Evolutionary conservation across 2,113 vertebrate genomes (phyloP).

Genomic region (Taurulus bubalis): DNA sequence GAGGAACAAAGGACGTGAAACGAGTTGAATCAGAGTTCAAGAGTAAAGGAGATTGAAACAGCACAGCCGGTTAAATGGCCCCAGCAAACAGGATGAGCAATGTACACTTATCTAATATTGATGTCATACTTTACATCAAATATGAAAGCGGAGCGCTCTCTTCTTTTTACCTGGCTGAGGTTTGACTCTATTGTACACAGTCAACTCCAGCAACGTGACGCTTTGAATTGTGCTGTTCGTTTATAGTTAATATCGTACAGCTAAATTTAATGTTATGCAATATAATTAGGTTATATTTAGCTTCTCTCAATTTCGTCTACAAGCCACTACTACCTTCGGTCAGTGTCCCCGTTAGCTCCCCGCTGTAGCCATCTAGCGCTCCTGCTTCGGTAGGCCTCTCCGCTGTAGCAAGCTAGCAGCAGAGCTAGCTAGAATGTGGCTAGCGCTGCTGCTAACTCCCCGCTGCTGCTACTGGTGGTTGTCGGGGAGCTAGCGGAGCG

Average conservation of each 20-base stretch:
- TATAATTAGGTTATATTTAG: neutral
- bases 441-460: too few species aligned
- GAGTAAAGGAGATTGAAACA: slow-evolving; percentile 18
- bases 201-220: neutral
- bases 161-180: neutral
- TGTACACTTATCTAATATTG: slow-evolving; percentile 21
- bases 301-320: neutral
- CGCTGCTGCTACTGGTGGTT: too few species aligned
- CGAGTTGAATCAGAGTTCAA: slow-evolving; percentile 39
- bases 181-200: neutral
- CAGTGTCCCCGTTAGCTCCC: too few species aligned
- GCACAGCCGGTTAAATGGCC: slow-evolving; percentile 26
- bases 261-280: too few species aligned
- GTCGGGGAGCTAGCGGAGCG: too few species aligned
- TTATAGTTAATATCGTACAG: neutral
- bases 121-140: slow-evolving; percentile 33
- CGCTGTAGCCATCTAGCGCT: too few species aligned
- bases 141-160: neutral
- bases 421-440: too few species aligned
- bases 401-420: too few species aligned
- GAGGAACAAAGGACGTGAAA: slow-evolving; percentile 38
- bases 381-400: too few species aligned
- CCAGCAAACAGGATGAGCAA: slow-evolving; percentile 16
- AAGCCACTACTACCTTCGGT: too few species aligned
- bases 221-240: neutral